These are phyloP conservation scores for Polyommatus iphigenia DNA, from an alignment of 2,888 invertebrate species.

Conservation along the genomic window DNA sequence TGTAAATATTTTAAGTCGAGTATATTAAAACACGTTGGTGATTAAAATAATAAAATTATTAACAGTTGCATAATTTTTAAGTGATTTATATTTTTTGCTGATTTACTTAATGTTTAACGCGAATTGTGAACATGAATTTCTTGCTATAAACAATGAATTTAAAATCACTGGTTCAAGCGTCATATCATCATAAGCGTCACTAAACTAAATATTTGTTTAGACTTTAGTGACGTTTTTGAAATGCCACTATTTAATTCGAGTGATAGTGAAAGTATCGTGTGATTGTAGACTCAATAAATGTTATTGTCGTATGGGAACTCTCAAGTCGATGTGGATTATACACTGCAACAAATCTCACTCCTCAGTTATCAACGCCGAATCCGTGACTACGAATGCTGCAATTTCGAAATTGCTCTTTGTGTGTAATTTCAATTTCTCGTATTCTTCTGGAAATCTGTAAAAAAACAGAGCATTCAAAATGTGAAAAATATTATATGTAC, in stretches of 20 bases:
- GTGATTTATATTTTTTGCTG: neutral
- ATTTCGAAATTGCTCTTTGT: constrained; percentile 47
- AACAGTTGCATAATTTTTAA: constrained; percentile 19
- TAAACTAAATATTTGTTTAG: neutral
- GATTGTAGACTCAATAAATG: neutral
- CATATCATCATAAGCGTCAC: too few species aligned
- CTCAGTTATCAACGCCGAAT: constrained; percentile 52
- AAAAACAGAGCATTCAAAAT: neutral
- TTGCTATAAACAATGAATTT: neutral
- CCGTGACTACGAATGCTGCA: constrained; percentile 49
- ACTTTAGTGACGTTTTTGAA: neutral
- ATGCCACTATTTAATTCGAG: neutral
- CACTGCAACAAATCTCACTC: constrained; percentile 56
- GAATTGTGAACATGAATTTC: neutral
- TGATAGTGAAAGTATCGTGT: constrained; percentile 25
- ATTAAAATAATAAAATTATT: constrained; percentile 1
- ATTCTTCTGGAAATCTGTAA: neutral
- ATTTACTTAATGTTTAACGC: neutral
- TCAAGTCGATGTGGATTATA: neutral
- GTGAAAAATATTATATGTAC: neutral
- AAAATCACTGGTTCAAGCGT: neutral
- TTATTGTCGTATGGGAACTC: constrained; percentile 30
- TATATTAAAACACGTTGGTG: neutral
- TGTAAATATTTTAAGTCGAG: neutral
- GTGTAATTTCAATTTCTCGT: constrained; percentile 42